Base-by-base conservation (phyloP, 2,888 invertebrate genomes). In the Anaspis maculata region DNA sequence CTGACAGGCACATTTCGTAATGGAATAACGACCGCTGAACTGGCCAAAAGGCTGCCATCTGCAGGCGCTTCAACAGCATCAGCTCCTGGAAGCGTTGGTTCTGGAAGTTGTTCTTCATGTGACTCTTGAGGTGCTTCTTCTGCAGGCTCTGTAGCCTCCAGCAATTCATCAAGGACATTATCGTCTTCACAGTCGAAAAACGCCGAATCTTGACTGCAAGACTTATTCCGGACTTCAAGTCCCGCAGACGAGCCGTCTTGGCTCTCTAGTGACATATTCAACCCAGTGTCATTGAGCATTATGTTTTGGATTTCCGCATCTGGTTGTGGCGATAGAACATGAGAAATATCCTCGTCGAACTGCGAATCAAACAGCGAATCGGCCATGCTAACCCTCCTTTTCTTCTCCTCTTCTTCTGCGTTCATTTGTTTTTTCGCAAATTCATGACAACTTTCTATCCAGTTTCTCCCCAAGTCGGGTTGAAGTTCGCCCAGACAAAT, bases 191-290 rank as follows among this genome's bases (percentile, higher is more conserved):
- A 5, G 5, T 30, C 30, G 16, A 12, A 26, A 19, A 32, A 32
- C 3, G 39, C 39, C 5, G 39, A 39, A 32, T 39, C 39, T 14
- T 32, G 32, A 27, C 36, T 36, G 15, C 32, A 33, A 1, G 37
- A 37, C 21, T 37, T 32, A 25, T 27, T 37, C 7, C 37, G 30
- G 9, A 24, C 28, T 14, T 32, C 32, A 23, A 36, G 31, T 22
- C 11, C 23, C 11, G 26, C 16, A n/a, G n/a, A n/a, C 15, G 10
- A 12, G 4, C 24, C 7, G 15, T 28, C 19, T 9, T 5, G 19
- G 7, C 7, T 9, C 10, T 24, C 10, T 5, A 19, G 9, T 6
- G 19, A 19, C 19, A 5, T 9, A 19, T 19, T 19, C 19, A 19
- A 9, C 19, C 9, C 19, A 5, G 19, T 6, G 12, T 24, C 24